Conservation (phyloP, 2,888 invertebrate genomes). For the Vanessa cardui region DNA sequence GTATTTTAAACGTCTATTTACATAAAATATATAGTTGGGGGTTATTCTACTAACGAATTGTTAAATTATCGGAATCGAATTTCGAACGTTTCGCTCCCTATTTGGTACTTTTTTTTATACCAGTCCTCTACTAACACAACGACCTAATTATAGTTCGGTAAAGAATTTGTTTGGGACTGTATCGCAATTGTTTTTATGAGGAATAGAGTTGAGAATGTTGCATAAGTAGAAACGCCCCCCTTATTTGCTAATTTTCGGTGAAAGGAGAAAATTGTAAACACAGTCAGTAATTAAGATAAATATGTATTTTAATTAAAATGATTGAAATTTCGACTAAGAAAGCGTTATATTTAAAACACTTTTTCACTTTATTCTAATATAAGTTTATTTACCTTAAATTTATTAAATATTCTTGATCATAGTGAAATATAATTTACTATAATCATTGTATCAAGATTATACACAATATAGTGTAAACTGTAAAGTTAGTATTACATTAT, state of each 20-base stretch:
- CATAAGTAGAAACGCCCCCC: too few species aligned
- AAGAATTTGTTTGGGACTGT: too few species aligned
- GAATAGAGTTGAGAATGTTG: too few species aligned
- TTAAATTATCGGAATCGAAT: too few species aligned
- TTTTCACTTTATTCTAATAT: not conserved
- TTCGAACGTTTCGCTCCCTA: too few species aligned
- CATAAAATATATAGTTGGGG: slow-evolving; percentile 9
- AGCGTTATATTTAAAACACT: not conserved
- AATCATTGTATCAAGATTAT: not conserved
- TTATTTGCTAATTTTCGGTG: slow-evolving; percentile 23
- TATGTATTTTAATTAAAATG: slow-evolving; percentile 22
- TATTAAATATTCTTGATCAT: not conserved
- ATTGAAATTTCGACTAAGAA: slow-evolving; percentile 4
- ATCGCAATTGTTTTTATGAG: too few species aligned
- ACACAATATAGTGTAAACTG: not conserved
- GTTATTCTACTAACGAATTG: too few species aligned
- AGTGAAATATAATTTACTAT: not conserved
- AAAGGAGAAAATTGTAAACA: slow-evolving; percentile 27
- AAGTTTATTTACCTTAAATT: not conserved
- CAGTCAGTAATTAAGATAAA: slow-evolving; percentile 16
- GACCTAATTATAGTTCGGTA: too few species aligned
- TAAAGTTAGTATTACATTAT: not conserved
- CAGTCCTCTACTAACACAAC: too few species aligned
- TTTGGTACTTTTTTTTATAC: too few species aligned
- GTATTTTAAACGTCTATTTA: slow-evolving; percentile 9